These are phyloP conservation scores for Tapirus terrestris DNA, from an alignment of 2,113 vertebrate species.

Conservation along the genomic window DNA sequence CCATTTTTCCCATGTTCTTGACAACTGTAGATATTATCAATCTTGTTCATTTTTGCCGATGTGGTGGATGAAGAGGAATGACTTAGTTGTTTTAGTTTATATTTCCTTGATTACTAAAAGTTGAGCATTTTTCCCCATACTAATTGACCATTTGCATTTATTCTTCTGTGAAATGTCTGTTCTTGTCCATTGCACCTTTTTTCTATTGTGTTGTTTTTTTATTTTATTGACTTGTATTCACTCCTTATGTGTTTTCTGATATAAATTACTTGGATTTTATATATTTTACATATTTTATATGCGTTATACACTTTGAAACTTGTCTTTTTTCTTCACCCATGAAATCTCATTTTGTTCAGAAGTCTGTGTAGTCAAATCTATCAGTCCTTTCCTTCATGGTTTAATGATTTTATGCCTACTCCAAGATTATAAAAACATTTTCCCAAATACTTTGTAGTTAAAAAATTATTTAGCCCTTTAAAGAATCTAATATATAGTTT, in stretches of 20 bases:
- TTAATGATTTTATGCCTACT: background rate
- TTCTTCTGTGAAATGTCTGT: constrained; percentile 14
- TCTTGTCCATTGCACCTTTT: background rate
- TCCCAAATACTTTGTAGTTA: background rate
- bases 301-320: background rate
- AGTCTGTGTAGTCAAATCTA: background rate
- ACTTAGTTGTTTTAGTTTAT: constrained; percentile 39
- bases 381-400: background rate
- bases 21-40: background rate
- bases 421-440: constrained; percentile 10
- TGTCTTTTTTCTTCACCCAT: constrained; percentile 10
- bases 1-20: background rate
- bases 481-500: background rate
- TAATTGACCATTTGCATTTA: background rate
- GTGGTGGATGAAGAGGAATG: background rate
- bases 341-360: background rate
- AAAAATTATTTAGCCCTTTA: background rate
- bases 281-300: background rate
- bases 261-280: constrained; percentile 25
- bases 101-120: constrained; percentile 12
- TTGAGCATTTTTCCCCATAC: background rate
- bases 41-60: constrained; percentile 41
- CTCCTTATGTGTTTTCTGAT: background rate
- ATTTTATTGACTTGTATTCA: constrained; percentile 35
- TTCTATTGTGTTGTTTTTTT: background rate